Conservation (phyloP, 2,888 invertebrate genomes). For the Scelioninae gen. 2 region DNA sequence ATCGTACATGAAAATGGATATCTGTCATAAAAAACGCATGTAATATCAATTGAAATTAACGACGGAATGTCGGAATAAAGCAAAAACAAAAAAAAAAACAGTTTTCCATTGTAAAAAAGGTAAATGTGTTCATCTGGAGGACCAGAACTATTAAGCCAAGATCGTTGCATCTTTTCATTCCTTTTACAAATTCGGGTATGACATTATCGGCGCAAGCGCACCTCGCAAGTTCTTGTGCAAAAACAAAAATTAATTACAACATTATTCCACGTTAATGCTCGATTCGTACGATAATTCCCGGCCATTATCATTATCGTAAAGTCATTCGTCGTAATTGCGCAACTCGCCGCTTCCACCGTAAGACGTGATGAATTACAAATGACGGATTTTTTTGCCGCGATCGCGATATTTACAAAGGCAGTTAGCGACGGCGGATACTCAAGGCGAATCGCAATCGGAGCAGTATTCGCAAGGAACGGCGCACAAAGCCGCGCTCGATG, state of each 20-base stretch:
- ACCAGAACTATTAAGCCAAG: too few species aligned
- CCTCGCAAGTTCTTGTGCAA: slow-evolving; percentile 3
- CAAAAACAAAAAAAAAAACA: too few species aligned
- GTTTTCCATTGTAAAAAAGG: too few species aligned
- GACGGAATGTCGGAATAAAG: too few species aligned
- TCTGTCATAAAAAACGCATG: too few species aligned
- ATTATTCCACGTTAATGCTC: slow-evolving; percentile 40
- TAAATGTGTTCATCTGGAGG: too few species aligned
- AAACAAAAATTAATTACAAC: slow-evolving; percentile 49
- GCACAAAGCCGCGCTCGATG: slow-evolving; percentile 68
- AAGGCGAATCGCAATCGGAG: slow-evolving; percentile 58
- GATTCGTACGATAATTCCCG: slow-evolving; percentile 36
- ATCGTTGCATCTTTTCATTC: too few species aligned
- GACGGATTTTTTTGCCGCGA: slow-evolving; percentile 53
- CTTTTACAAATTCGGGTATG: too few species aligned
- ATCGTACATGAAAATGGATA: too few species aligned
- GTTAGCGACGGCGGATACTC: slow-evolving; percentile 59
- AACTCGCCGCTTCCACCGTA: slow-evolving; percentile 43
- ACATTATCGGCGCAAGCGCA: background rate
- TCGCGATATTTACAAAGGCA: slow-evolving; percentile 62
- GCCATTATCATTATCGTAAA: slow-evolving; percentile 56
- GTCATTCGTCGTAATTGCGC: slow-evolving; percentile 57
- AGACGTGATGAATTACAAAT: slow-evolving; percentile 60
- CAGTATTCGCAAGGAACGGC: slow-evolving; percentile 47
- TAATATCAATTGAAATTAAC: too few species aligned